phyloP scores from a whole-genome alignment of 2,113 vertebrate genomes.

The Mesocricetus auratus region DNA sequence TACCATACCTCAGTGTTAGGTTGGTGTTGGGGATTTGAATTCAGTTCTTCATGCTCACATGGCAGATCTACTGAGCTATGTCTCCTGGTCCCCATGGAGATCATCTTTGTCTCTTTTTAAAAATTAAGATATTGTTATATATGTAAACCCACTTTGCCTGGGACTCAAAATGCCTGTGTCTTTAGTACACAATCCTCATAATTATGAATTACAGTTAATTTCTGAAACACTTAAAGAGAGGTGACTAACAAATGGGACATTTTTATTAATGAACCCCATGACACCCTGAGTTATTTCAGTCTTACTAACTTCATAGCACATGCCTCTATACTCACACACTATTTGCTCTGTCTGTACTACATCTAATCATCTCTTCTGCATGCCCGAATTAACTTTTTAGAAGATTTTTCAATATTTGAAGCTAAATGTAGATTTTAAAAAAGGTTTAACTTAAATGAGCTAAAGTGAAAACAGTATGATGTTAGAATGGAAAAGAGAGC shows the following conservation, averaged over 20 bases:
- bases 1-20: background rate
- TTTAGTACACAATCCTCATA: background rate
- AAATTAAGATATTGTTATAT: background rate
- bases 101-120: background rate
- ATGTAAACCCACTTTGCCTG: background rate
- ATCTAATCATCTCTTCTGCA: background rate
- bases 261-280: background rate
- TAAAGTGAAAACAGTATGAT: background rate
- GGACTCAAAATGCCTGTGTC: background rate
- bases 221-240: background rate
- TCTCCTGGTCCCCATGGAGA: no score
- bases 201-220: constrained; percentile 12
- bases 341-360: background rate
- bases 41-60: background rate
- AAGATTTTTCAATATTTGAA: background rate
- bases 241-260: background rate
- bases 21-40: no score
- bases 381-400: background rate
- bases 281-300: background rate
- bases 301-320: background rate
- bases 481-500: no score
- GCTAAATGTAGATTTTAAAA: background rate
- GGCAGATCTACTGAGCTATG: background rate
- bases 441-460: constrained; percentile 5
- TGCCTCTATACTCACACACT: background rate